phyloP scores from a whole-genome alignment of 2,797 vertebrate species.

The Onychomys arenicola region DNA sequence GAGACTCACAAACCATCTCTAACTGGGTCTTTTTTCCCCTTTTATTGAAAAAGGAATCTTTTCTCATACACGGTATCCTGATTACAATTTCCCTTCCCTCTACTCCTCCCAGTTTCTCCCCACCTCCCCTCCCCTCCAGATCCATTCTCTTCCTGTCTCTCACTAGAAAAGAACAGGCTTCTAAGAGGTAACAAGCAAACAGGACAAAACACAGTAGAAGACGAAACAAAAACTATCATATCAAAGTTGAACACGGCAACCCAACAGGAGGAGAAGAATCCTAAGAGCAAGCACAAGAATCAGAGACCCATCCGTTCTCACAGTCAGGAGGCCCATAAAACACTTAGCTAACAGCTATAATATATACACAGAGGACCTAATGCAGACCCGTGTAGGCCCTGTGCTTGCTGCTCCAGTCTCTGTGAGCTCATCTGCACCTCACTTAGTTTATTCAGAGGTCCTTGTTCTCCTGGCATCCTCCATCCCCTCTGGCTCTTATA shows the following conservation, averaged over 20 bases:
- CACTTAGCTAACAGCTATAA: neutral
- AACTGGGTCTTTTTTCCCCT: neutral
- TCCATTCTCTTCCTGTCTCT: neutral
- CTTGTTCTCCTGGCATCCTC: neutral
- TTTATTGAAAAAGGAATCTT: neutral
- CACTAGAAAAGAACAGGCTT: neutral
- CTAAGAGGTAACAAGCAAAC: neutral
- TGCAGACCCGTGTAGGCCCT: no score
- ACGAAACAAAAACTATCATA: neutral
- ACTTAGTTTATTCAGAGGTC: neutral
- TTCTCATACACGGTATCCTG: neutral
- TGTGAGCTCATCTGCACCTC: neutral
- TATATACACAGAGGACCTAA: neutral
- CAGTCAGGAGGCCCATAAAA: neutral
- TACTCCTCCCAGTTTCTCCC: neutral
- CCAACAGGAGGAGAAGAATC: neutral
- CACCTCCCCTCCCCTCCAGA: neutral
- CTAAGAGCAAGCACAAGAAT: neutral
- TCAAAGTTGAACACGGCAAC: neutral
- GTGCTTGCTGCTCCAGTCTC: neutral
- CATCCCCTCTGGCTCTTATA: neutral
- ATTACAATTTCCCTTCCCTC: no score
- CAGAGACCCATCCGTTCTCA: neutral
- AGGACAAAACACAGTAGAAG: neutral
- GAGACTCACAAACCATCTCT: neutral